A percentile compares a stretch with the other conserved stretches of the same genome.
phyloP scores from a whole-genome alignment of 2,888 invertebrate genomes.

The Drosophila siamana region DNA sequence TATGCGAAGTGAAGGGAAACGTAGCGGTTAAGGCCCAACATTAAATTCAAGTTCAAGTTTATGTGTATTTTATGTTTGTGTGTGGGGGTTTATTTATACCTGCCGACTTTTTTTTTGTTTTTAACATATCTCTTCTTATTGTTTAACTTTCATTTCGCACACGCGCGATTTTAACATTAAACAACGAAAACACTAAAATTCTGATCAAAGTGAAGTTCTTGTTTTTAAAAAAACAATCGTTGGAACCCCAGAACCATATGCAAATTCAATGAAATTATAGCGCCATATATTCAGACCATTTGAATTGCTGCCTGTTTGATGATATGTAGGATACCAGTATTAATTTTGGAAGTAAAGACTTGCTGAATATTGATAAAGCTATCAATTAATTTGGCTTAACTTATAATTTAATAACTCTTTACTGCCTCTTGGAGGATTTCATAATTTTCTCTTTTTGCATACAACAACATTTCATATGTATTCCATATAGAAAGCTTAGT shows the following conservation, averaged over 20 bases:
- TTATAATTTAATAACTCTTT: conserved; percentile 2
- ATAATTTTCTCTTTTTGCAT: background rate
- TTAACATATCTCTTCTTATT: conserved; percentile 2
- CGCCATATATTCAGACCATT: conserved; percentile 4
- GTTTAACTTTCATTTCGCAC: conserved; percentile 37
- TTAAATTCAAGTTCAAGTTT: conserved; percentile 75
- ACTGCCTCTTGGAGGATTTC: background rate
- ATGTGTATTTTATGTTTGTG: conserved; percentile 27
- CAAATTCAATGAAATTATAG: conserved; percentile 25
- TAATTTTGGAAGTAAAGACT: conserved; percentile 12
- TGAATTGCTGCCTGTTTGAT: conserved; percentile 1
- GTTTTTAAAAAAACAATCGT: conserved; percentile 3
- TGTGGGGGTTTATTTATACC: conserved; percentile 18
- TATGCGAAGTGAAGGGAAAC: conserved; percentile 57
- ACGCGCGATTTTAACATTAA: conserved; percentile 2
- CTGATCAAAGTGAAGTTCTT: conserved; percentile 11
- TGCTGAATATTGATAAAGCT: conserved; percentile 12
- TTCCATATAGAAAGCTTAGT: background rate
- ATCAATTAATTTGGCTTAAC: conserved; percentile 11
- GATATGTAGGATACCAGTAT: conserved; percentile 3
- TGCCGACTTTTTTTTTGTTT: conserved; percentile 8
- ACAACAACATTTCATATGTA: background rate
- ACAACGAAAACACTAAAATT: background rate
- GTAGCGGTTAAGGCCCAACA: conserved; percentile 58
- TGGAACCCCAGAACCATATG: conserved; percentile 11